Conservation (phyloP, 2,113 vertebrate genomes). For the Poicephalus meyeri region DNA sequence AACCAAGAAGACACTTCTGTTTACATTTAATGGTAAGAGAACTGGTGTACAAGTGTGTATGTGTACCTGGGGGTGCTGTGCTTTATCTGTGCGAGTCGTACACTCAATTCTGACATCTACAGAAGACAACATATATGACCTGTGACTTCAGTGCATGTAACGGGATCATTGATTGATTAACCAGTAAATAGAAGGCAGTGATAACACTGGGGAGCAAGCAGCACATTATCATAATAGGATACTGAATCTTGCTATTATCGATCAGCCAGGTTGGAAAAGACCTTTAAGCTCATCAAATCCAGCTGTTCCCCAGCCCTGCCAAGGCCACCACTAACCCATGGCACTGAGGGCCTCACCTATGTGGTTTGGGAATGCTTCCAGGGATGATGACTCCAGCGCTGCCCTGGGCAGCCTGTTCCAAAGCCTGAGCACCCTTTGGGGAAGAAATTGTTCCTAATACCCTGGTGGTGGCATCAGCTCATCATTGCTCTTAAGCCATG, state of each 20-base stretch:
- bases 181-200: not conserved
- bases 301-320: not conserved
- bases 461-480: not conserved
- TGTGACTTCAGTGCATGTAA: not conserved
- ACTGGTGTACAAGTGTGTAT: not conserved
- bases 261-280: not conserved
- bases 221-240: not conserved
- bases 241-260: not conserved
- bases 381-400: not conserved
- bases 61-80: not conserved
- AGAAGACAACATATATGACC: not conserved
- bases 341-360: not conserved
- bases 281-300: not conserved
- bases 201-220: not conserved
- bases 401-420: not conserved
- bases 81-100: not conserved
- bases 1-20: slow-evolving; percentile 96
- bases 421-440: not conserved
- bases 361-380: not conserved
- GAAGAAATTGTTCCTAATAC: not conserved
- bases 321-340: not conserved
- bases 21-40: slow-evolving; percentile 97
- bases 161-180: not conserved
- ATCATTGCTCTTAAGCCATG: not conserved
- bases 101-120: not conserved